These are phyloP conservation scores for Melipona beecheii DNA, from an alignment of 2,888 invertebrate species.

Conservation along the genomic window DNA sequence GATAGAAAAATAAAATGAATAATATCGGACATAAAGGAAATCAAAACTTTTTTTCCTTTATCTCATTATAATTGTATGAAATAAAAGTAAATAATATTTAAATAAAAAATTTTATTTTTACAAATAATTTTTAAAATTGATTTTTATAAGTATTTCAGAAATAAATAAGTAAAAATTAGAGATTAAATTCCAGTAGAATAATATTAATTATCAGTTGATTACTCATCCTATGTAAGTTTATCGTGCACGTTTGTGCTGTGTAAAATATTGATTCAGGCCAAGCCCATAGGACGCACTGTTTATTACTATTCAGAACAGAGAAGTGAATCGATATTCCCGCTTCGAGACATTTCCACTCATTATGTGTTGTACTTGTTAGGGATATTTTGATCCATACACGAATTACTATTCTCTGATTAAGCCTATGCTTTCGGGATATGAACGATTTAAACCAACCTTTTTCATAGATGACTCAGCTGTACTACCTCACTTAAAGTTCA, in stretches of 20 bases:
- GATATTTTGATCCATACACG: conserved; percentile 24
- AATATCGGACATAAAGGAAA: no score
- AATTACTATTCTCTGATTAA: conserved; percentile 21
- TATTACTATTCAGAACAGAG: conserved; percentile 14
- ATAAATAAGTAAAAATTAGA: background rate
- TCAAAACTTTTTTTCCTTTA: background rate
- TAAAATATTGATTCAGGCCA: conserved; percentile 23
- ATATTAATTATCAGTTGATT: background rate
- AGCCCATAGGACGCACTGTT: conserved; percentile 18
- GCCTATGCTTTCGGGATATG: conserved; percentile 18
- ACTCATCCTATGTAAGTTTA: background rate
- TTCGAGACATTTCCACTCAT: conserved; percentile 23
- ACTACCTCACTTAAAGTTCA: conserved; percentile 39
- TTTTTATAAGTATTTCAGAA: background rate
- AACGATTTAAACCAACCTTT: conserved; percentile 25
- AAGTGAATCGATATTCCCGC: conserved; percentile 31
- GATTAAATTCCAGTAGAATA: background rate
- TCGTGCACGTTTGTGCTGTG: background rate
- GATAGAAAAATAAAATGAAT: no score
- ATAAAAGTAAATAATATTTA: background rate
- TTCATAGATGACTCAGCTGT: conserved; percentile 39
- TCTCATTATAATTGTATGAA: background rate
- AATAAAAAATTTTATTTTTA: background rate
- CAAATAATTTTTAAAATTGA: background rate
- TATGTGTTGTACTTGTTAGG: conserved; percentile 10